Percentiles rank a stretch among this genome's conserved stretches.
Conservation (phyloP, 1,140 invertebrate species). For the Sycophaga agraensis region DNA sequence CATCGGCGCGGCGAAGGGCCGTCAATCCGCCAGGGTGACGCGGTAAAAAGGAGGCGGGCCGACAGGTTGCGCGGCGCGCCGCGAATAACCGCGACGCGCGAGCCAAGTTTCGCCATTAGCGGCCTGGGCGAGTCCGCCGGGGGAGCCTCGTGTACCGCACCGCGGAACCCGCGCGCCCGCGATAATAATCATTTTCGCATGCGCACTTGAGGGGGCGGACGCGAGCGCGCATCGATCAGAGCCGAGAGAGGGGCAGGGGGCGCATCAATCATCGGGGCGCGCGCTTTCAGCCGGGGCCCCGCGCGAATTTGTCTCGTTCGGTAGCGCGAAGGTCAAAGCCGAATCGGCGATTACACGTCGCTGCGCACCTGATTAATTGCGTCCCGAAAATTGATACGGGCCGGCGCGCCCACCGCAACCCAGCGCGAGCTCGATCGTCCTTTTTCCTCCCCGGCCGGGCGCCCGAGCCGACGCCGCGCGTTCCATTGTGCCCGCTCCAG, state of each 20-base stretch:
- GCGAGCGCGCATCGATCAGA: no score
- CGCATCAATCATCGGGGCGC: background rate
- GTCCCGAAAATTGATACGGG: slow-evolving; percentile 33
- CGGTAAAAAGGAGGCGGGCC: no score
- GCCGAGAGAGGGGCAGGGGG: background rate
- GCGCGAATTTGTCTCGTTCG: background rate
- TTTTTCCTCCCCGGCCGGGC: no score
- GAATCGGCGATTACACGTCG: slow-evolving; percentile 27
- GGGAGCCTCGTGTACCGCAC: no score
- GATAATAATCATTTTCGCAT: slow-evolving; percentile 5
- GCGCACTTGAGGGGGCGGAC: background rate
- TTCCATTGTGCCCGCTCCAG: no score
- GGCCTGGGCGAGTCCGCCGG: no score
- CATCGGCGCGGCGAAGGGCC: background rate
- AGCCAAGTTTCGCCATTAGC: slow-evolving; percentile 35
- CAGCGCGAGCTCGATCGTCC: no score
- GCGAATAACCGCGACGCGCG: slow-evolving; percentile 34
- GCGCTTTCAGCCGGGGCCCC: no score
- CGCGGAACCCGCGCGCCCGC: no score
- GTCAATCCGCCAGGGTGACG: no score
- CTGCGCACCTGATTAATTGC: slow-evolving; percentile 31
- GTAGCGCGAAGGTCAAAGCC: slow-evolving; percentile 23
- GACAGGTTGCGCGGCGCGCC: slow-evolving; percentile 23
- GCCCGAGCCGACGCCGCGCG: no score
- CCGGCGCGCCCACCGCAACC: no score